Evolutionary conservation across 2,113 vertebrate species (phyloP).

Genomic region (Monopterus albus): DNA sequence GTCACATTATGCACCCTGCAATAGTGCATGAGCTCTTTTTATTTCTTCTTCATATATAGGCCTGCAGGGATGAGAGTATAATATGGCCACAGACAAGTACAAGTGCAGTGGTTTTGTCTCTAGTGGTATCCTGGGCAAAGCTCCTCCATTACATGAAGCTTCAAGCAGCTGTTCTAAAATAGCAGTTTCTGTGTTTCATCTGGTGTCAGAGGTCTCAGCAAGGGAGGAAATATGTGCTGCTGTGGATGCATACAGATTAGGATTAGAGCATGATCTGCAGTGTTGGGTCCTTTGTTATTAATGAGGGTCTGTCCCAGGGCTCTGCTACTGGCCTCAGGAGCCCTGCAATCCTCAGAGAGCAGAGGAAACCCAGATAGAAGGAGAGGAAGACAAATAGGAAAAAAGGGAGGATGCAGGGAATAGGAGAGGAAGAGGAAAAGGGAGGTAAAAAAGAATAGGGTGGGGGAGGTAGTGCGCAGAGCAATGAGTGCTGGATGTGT

Average conservation of each 20-base stretch:
- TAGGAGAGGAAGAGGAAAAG: slow-evolving; percentile 26
- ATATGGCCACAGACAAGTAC: background rate
- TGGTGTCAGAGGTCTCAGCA: slow-evolving; percentile 54
- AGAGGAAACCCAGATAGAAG: slow-evolving; percentile 37
- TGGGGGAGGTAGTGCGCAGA: slow-evolving; percentile 60
- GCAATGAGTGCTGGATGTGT: slow-evolving; percentile 34
- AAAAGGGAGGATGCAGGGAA: slow-evolving; percentile 27
- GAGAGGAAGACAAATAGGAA: slow-evolving; percentile 29
- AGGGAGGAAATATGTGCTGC: slow-evolving; percentile 58
- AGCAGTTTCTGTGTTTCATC: slow-evolving; percentile 68
- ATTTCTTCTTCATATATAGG: background rate
- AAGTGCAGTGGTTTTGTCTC: slow-evolving; percentile 28
- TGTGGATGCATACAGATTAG: slow-evolving; percentile 74
- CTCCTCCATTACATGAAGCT: slow-evolving; percentile 77
- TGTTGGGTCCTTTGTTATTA: slow-evolving; percentile 67
- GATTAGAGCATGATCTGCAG: slow-evolving; percentile 72
- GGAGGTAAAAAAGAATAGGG: slow-evolving; percentile 47
- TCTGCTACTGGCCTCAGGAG: slow-evolving; percentile 62
- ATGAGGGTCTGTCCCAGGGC: slow-evolving; percentile 72
- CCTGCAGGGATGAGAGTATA: background rate
- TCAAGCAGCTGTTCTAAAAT: slow-evolving; percentile 78
- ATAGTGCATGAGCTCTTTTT: background rate
- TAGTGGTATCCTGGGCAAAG: slow-evolving; percentile 42
- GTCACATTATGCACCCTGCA: slow-evolving; percentile 8
- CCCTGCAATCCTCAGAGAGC: slow-evolving; percentile 59